These are phyloP conservation scores for Aleiodes sp. DNA, from an alignment of 1,140 invertebrate species.

Conservation along the genomic window DNA sequence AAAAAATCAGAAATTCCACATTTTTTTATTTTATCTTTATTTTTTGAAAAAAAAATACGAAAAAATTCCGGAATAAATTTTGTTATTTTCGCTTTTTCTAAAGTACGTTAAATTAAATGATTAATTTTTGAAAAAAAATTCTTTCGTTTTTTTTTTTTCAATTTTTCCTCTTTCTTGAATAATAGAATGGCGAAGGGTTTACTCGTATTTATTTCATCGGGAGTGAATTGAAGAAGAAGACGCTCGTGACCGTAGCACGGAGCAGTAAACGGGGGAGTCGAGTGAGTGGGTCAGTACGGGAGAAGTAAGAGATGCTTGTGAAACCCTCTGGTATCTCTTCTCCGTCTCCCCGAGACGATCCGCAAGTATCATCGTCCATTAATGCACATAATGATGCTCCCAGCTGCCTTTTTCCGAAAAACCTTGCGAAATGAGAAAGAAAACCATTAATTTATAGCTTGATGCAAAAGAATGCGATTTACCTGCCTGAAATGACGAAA, in stretches of 20 bases:
- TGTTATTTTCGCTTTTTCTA: no score
- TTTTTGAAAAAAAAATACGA: no score
- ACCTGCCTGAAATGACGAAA: no score
- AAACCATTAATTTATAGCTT: neutral
- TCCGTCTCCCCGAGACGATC: neutral
- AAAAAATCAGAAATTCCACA: neutral
- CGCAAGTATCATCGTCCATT: neutral
- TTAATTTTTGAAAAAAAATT: no score
- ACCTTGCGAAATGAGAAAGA: neutral
- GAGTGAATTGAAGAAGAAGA: conserved; percentile 1
- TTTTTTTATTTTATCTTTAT: neutral
- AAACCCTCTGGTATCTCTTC: neutral
- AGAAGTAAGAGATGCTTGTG: neutral
- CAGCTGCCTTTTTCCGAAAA: neutral
- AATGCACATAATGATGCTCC: neutral
- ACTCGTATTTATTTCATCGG: neutral
- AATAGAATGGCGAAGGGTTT: neutral
- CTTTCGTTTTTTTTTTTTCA: no score
- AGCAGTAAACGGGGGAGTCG: neutral
- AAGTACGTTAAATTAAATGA: no score
- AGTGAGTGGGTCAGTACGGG: conserved; percentile 13
- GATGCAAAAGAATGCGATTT: no score
- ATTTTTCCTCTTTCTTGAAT: neutral
- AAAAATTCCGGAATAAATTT: no score
- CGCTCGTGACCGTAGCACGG: neutral